Base-by-base conservation (phyloP, 2,888 invertebrate species). In the Dyspetes luteomarginatus region DNA sequence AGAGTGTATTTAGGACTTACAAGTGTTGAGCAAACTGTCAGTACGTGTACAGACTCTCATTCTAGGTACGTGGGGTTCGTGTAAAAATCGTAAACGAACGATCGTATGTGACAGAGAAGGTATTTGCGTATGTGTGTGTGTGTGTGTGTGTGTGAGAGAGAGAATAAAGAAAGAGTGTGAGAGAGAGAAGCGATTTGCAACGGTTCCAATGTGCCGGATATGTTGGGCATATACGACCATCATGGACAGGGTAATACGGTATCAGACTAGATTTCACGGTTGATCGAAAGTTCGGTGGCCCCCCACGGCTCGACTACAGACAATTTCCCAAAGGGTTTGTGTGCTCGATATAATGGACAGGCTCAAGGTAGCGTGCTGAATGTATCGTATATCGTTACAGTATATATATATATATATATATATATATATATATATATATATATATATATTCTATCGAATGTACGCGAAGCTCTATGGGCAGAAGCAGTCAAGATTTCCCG, bases 281-380 rank as follows among this genome's bases (percentile, higher is more conserved):
- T 90, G 91, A 91, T 91, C 90, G 91, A 89, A 79, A 87, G 85
- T 87, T 78, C 83, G 82, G 84, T 77, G 78, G 86, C 83, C 78
- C 83, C 79, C 78, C 76, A 19, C 3, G 45, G 73, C 78, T 81
- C 84, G 50, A 67, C 71, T 84, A 86, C 89, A 89, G 89, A 90
- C 90, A 88, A 90, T 91, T 91, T 89, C 91, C 91, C 91, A 89
- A 89, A 90, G 90, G 90, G 90, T 89, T 89, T 85, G 85, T 85
- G 86, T 72, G 83, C 85, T 84, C 88, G 88, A 90, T 90, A 90
- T 90, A 91, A 91, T 89, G 87, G 88, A 83, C 83, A 71, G 74
- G 83, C 86, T 85, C 84, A 85, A 87, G 88, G 86, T 88, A 89
- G 85, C 86, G 80, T 86, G 85, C 83, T 86, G 83, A 84, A 86